These are phyloP conservation scores for Chaitophorus viminalis DNA, from an alignment of 2,888 invertebrate genomes.

Conservation along the genomic window DNA sequence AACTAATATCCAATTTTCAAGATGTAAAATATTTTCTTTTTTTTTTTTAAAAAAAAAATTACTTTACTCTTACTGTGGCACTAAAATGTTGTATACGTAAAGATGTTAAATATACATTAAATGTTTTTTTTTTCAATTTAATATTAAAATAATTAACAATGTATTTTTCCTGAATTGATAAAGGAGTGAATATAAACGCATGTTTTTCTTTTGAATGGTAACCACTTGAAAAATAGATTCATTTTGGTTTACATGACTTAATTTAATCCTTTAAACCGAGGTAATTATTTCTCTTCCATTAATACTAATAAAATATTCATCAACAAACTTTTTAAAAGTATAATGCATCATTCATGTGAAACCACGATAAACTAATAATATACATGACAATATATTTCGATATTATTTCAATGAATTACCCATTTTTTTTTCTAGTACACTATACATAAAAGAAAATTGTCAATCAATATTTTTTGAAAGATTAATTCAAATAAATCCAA, in stretches of 20 bases:
- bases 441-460: too few species aligned
- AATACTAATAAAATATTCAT: constrained; percentile 15
- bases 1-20: constrained; percentile 6
- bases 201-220: not conserved
- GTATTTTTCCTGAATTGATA: not conserved
- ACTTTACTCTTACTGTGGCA: not conserved
- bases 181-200: not conserved
- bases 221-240: too few species aligned
- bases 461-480: too few species aligned
- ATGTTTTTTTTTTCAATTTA: not conserved
- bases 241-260: not conserved
- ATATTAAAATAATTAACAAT: not conserved
- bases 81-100: not conserved
- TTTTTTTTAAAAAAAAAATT: not conserved
- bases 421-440: too few species aligned
- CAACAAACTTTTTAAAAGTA: not conserved
- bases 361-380: not conserved
- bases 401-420: too few species aligned
- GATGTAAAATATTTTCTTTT: not conserved
- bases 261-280: not conserved
- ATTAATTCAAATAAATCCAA: too few species aligned
- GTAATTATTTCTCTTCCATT: constrained; percentile 16
- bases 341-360: not conserved
- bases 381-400: not conserved
- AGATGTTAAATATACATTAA: not conserved